Evolutionary conservation across 2,797 vertebrate species (phyloP).

Genomic region (Acrossocheilus fasciatus): DNA sequence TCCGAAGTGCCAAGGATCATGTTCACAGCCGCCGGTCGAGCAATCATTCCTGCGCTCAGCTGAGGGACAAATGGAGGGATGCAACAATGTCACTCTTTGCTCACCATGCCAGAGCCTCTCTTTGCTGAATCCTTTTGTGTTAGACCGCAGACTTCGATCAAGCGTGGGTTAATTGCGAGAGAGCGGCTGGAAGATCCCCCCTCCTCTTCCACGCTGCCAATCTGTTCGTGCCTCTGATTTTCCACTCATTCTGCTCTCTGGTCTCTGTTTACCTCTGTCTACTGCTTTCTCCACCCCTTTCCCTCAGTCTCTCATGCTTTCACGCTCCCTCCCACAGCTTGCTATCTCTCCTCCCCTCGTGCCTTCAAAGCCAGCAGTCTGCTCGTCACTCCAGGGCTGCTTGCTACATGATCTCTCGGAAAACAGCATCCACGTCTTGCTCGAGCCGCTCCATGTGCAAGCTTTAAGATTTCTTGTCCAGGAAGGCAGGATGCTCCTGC

Average conservation of each 20-base stretch:
- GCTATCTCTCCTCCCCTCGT: constrained; percentile 73
- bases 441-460: constrained; percentile 58
- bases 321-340: constrained; percentile 66
- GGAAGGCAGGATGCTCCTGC: constrained; percentile 71
- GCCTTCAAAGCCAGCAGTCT: constrained; percentile 75
- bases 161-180: constrained; percentile 73
- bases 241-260: constrained; percentile 64
- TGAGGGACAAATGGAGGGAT: constrained; percentile 74
- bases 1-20: constrained; percentile 46
- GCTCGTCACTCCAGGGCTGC: constrained; percentile 77
- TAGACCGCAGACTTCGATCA: constrained; percentile 71
- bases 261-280: constrained; percentile 62
- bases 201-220: constrained; percentile 47
- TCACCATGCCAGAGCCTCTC: constrained; percentile 75
- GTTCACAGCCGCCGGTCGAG: constrained; percentile 17
- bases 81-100: constrained; percentile 65
- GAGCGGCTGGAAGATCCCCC: constrained; percentile 66
- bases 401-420: constrained; percentile 86
- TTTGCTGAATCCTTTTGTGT: constrained; percentile 73
- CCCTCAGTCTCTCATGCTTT: constrained; percentile 55
- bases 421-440: constrained; percentile 67
- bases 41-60: constrained; percentile 61
- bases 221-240: constrained; percentile 44
- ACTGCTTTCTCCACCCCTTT: constrained; percentile 60
- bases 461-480: constrained; percentile 62